These are phyloP conservation scores for Psilopogon haemacephalus DNA, from an alignment of 2,113 vertebrate species.

Conservation along the genomic window DNA sequence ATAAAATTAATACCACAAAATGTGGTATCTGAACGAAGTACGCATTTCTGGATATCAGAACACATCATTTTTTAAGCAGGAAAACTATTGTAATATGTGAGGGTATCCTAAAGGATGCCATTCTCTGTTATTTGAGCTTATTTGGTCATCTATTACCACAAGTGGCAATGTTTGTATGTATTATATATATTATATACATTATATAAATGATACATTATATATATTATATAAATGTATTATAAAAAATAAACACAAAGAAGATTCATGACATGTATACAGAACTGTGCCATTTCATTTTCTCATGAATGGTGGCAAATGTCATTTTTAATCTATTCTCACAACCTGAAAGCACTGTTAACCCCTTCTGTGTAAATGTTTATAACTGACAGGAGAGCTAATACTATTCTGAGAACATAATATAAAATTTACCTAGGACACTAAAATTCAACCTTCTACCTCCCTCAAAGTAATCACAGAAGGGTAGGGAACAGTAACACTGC, in stretches of 20 bases:
- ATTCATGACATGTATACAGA: not conserved
- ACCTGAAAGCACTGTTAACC: not conserved
- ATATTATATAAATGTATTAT: no score
- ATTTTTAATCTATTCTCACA: not conserved
- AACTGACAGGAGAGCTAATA: not conserved
- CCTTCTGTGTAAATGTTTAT: not conserved
- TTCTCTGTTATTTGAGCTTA: not conserved
- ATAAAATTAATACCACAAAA: not conserved
- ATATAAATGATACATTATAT: no score
- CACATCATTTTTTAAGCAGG: not conserved
- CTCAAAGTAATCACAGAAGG: not conserved
- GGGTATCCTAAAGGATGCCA: not conserved
- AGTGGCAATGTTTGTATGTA: no score
- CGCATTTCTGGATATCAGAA: not conserved
- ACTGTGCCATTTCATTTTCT: not conserved
- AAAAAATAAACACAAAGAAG: not conserved
- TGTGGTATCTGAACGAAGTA: not conserved
- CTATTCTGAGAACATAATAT: not conserved
- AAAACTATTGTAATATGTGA: not conserved
- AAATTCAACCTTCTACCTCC: slow-evolving; percentile 7
- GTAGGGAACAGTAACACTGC: not conserved
- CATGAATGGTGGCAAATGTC: not conserved
- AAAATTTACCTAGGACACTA: slow-evolving; percentile 1
- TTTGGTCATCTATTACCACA: not conserved
- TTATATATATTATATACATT: no score